A percentile compares a stretch with the other conserved stretches of the same genome.
Evolutionary conservation across 2,797 vertebrate genomes (phyloP).

Genomic region (Limnodromus scolopaceus): DNA sequence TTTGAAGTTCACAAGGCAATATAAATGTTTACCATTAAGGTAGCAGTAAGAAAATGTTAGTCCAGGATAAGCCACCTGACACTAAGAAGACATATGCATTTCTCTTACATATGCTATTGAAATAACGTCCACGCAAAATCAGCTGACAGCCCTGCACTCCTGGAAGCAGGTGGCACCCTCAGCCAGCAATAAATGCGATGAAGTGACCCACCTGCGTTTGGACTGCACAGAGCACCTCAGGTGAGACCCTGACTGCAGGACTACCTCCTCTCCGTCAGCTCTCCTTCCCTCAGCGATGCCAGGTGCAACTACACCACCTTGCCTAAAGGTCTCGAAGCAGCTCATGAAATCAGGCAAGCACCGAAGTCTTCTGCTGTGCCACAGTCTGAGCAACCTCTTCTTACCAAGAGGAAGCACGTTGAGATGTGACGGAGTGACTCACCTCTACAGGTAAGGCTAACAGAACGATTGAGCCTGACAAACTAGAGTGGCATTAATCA

Average conservation of each 20-base stretch:
- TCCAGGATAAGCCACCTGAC: background rate
- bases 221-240: no score
- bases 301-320: background rate
- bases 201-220: background rate
- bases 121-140: fast-evolving
- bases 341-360: background rate
- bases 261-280: no score
- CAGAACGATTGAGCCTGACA: fast-evolving
- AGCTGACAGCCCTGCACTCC: fast-evolving
- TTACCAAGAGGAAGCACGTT: background rate
- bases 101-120: fast-evolving
- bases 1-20: background rate
- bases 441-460: no score
- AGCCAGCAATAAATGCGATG: fast-evolving
- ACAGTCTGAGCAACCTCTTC: no score
- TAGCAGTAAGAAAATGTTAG: background rate
- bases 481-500: fast-evolving
- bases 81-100: fast-evolving
- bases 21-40: background rate
- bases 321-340: background rate
- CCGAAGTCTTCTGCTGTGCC: fast-evolving
- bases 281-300: background rate
- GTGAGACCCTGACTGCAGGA: background rate
- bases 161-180: background rate
- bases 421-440: no score